These are phyloP conservation scores for Murina feae DNA, from an alignment of 2,113 vertebrate genomes.

Conservation along the genomic window DNA sequence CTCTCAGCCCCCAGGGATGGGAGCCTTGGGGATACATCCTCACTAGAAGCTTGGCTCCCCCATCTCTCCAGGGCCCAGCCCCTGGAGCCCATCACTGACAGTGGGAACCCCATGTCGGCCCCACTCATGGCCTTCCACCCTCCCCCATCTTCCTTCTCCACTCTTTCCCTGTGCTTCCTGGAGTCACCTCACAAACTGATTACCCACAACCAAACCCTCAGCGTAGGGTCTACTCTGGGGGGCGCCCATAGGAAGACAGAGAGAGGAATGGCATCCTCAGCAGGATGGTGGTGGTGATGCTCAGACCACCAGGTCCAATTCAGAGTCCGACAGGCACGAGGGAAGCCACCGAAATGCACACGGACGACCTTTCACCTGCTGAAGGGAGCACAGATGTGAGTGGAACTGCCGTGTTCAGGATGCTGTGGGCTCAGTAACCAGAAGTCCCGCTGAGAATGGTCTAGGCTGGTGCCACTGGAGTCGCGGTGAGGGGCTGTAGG, in stretches of 20 bases:
- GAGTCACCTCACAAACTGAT: background rate
- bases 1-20: too few species aligned
- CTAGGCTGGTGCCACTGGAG: background rate
- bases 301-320: background rate
- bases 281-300: background rate
- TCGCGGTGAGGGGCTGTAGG: background rate
- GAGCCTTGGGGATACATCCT: background rate
- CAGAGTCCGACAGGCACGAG: background rate
- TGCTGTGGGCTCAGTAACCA: too few species aligned
- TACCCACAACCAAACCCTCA: background rate
- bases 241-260: background rate
- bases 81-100: accelerated
- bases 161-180: background rate
- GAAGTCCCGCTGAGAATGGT: background rate
- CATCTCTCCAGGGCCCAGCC: background rate
- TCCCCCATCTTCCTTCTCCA: too few species aligned
- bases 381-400: too few species aligned
- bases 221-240: background rate
- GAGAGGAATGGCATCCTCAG: background rate
- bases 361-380: background rate
- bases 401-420: background rate
- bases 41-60: background rate
- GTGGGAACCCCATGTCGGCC: background rate
- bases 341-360: background rate
- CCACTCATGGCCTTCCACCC: too few species aligned